A percentile compares a stretch with the other conserved stretches of the same genome.
Conservation (phyloP, 2,113 vertebrate genomes). For the Oreochromis spilurus region DNA sequence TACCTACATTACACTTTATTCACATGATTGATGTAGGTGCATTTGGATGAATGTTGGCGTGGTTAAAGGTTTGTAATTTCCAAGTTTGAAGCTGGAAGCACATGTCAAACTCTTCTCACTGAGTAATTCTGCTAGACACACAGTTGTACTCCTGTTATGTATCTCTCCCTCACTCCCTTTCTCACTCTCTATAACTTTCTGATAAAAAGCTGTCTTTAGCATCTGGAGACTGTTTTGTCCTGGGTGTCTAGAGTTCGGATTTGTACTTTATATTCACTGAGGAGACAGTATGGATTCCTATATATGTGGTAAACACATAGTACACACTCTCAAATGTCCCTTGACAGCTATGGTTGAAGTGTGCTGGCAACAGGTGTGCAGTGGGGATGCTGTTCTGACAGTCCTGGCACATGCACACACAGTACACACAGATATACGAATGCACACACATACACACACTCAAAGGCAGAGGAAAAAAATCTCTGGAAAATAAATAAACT, state of each 20-base stretch:
- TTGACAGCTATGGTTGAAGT: conserved; percentile 69
- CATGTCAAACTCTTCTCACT: not conserved
- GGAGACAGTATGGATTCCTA: conserved; percentile 39
- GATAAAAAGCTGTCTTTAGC: conserved; percentile 36
- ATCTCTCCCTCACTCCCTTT: not conserved
- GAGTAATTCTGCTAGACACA: not conserved
- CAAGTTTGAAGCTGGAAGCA: not conserved
- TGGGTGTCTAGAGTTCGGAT: conserved; percentile 13
- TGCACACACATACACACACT: conserved; percentile 3
- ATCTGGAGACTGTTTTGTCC: conserved; percentile 27
- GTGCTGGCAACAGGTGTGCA: conserved; percentile 80
- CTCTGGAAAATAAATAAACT: conserved; percentile 48
- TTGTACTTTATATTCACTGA: conserved; percentile 32
- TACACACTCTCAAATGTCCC: conserved; percentile 41
- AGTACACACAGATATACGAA: not conserved
- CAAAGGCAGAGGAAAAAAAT: conserved; percentile 3
- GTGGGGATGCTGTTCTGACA: conserved; percentile 67
- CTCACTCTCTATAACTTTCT: conserved; percentile 14
- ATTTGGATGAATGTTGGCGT: not conserved
- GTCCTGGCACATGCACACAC: conserved; percentile 76
- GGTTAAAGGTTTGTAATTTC: not conserved
- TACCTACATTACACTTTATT: not conserved
- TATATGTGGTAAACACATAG: conserved; percentile 37
- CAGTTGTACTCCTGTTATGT: not conserved
- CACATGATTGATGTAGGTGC: not conserved